Evolutionary conservation across 2,797 vertebrate species (phyloP), one percentile per base, ranked within the genome.

Genomic region (Malacoctenus gilli): DNA sequence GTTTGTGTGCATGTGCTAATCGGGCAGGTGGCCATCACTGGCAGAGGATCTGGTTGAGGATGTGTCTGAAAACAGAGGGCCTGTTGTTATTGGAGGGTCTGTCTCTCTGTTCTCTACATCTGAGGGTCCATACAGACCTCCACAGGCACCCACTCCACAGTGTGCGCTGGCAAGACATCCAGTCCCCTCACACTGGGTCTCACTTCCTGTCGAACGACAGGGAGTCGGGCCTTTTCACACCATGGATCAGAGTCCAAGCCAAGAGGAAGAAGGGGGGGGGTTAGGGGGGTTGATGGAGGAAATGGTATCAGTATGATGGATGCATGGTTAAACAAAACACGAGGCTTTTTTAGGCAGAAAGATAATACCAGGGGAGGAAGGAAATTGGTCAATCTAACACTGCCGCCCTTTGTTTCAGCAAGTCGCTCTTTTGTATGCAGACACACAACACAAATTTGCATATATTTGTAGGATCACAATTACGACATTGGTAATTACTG

Each of bases 51-150:
- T 66, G 64, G 70, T 58, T 2, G 44, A 79, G 79, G 68, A 85
- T 72, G 74, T 51, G 59, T 62, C 42, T 66, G 75, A 79, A 82
- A 68, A 83, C 59, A 85, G 85, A 86, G 63, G 52, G 10, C 57
- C 19, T 28, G 74, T 77, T 80, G 82, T 84, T 80, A 68, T 62
- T 77, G 68, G 72, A 85, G 69, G 70, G 68, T 61, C 78, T 77
- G 63, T 70, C 56, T 79, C 66, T 85, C 67, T 82, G 78, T 85
- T 85, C 61, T 72, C 55, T 53, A 75, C 77, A 83, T 85, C 82
- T 79, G 69, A 86, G 75, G 72, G 56, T 50, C 76, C 71, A 72
- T 76, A 77, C 80, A 85, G 34, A 82, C 61, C 67, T 68, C 72
- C 68, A 63, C 83, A 78, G 75, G 78, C 72, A 3, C 59, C 68